Evolutionary conservation across 37 sponge, comb jelly and placozoan genomes (phyloP), one percentile per base, ranked within the genome.

Genomic region (Mnemiopsis leidyi): DNA sequence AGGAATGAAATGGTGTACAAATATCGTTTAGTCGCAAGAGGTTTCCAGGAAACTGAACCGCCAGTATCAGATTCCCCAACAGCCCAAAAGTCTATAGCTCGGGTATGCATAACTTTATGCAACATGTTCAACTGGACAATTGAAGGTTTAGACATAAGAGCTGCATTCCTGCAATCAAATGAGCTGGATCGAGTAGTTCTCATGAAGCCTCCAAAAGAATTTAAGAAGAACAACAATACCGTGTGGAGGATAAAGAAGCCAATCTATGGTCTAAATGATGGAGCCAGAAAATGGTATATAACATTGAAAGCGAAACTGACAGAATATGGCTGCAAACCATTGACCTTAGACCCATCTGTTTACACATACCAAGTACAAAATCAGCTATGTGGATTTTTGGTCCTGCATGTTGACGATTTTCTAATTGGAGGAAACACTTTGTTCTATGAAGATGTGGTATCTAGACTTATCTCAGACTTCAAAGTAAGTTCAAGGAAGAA

Each of bases 251-350:
- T n/a, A n/a, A n/a, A 71, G 5, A 71, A 71, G 26, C 73, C 73
- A 5, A 18, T 71, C 5, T 71, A 71, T 18, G 73, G 73, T 28
- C 73, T 71, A 5, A 71, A 71, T 71, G 73, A 71, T 71, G 73
- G 21, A 23, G 73, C 73, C 23, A 3, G 73, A 71, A 23, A 18
- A 3, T 71, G 73, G 73, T 71, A 28, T 23, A 71, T 71, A 18
- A 71, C 73, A 5, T 5, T 71, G 29, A 71, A 71, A 30, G 26
- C 23, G 26, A 71, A 71, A 18, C 73, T 71, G 7, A 71, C 5
- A 23, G 73, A 71, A 23, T 71, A 23, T 71, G 73, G 73, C 23
- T 71, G 73, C 73, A 71, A 71, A 71, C 73, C 73, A 71, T 23
- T 71, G 73, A n/a, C 7, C 2, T 30, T 71, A 23, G 73, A 71